Evolutionary conservation across 2,113 vertebrate species (phyloP).

Genomic region (Mesembrinibis cayennensis): DNA sequence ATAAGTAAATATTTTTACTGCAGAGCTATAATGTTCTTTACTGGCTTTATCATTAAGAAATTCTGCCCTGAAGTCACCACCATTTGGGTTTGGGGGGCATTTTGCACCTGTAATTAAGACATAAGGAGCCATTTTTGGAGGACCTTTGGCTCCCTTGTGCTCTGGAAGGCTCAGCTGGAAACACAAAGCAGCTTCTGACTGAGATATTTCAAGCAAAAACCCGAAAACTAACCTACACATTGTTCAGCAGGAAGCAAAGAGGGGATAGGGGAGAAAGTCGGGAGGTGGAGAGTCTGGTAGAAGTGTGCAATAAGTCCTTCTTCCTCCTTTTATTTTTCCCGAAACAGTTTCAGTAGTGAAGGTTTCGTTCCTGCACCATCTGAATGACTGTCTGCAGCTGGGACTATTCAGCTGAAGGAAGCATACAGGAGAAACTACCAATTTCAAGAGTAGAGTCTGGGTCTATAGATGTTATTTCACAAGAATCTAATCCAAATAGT

Average conservation of each 20-base stretch:
- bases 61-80: not conserved
- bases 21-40: not conserved
- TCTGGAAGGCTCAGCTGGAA: not conserved
- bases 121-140: not conserved
- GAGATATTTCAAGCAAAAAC: not conserved
- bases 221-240: not conserved
- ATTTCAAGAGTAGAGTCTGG: not conserved
- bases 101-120: not conserved
- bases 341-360: not conserved
- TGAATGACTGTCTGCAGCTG: not conserved
- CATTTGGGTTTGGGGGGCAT: not conserved
- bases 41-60: not conserved
- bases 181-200: not conserved
- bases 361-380: not conserved
- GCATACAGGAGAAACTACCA: fast-evolving
- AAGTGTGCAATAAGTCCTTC: not conserved
- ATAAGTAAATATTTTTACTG: not conserved
- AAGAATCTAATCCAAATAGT: not conserved
- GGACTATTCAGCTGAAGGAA: not conserved
- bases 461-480: not conserved
- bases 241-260: not conserved
- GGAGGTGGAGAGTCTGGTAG: not conserved
- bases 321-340: not conserved
- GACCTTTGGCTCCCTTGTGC: not conserved
- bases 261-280: not conserved